Evolutionary conservation across 1,140 invertebrate species (phyloP).

Genomic region (Grapholita molesta): DNA sequence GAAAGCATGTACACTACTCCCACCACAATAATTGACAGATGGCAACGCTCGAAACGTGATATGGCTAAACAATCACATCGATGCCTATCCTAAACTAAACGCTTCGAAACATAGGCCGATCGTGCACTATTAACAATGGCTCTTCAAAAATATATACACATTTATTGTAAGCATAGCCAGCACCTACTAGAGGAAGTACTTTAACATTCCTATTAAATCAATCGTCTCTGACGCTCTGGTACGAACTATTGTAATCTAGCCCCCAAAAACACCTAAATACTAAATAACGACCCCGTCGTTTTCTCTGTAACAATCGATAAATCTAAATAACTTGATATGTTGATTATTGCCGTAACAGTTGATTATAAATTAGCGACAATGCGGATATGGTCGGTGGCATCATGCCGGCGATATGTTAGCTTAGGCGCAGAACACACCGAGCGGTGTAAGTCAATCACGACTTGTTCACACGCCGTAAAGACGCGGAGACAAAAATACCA

Average conservation of each 20-base stretch:
- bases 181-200: conserved; percentile 11
- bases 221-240: conserved; percentile 22
- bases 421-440: conserved; percentile 41
- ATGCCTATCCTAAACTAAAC: conserved; percentile 10
- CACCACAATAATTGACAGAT: conserved; percentile 4
- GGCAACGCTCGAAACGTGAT: background rate
- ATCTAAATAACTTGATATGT: conserved; percentile 60
- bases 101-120: conserved; percentile 16
- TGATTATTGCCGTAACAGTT: conserved; percentile 55
- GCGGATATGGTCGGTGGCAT: conserved; percentile 32
- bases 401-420: conserved; percentile 59
- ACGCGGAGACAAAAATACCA: too few relatives aligned
- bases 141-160: conserved; percentile 14
- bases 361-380: conserved; percentile 37
- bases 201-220: background rate
- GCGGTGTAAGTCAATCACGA: conserved; percentile 23
- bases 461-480: conserved; percentile 21
- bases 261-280: conserved; percentile 45
- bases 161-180: conserved; percentile 16
- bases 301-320: conserved; percentile 34
- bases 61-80: background rate
- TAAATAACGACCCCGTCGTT: conserved; percentile 58
- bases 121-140: conserved; percentile 12
- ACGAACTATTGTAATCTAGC: conserved; percentile 35
- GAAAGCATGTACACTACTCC: conserved; percentile 1